Conservation (phyloP, 2,888 invertebrate species). For the Andrena minutula region DNA sequence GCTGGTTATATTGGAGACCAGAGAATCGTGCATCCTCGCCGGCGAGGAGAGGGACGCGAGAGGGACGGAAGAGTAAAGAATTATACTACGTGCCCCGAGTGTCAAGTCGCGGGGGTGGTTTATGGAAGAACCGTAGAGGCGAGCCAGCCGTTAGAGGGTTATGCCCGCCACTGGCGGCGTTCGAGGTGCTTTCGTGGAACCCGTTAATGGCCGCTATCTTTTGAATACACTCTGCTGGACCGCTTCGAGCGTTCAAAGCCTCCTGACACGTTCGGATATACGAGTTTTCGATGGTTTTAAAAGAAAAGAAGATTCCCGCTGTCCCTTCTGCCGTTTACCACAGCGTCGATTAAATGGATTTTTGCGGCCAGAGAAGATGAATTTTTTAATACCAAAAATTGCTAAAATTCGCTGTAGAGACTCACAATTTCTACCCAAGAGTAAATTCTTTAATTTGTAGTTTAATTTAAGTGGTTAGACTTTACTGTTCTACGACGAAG, state of each 20-base stretch:
- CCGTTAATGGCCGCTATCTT: slow-evolving; percentile 71
- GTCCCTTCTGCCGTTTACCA: background rate
- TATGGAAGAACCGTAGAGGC: slow-evolving; percentile 69
- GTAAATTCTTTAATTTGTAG: too few species aligned
- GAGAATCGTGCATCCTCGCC: slow-evolving; percentile 57
- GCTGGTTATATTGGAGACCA: slow-evolving; percentile 62
- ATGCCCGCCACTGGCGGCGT: slow-evolving; percentile 33
- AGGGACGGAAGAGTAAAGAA: slow-evolving; percentile 73
- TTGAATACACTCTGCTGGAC: slow-evolving; percentile 35
- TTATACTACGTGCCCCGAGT: slow-evolving; percentile 78
- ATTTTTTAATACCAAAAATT: too few species aligned
- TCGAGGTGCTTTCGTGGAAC: slow-evolving; percentile 61
- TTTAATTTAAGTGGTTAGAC: too few species aligned
- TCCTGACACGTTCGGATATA: background rate
- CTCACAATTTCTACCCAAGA: too few species aligned
- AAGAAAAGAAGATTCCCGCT: background rate
- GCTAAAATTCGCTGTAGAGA: too few species aligned
- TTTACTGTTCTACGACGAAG: too few species aligned
- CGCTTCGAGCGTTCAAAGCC: slow-evolving; percentile 13
- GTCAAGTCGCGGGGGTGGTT: slow-evolving; percentile 75
- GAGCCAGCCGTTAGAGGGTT: slow-evolving; percentile 59
- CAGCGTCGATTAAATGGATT: background rate
- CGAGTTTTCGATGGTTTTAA: background rate
- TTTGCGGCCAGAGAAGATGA: background rate
- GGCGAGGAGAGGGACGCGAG: slow-evolving; percentile 23